These are phyloP conservation scores for Lasioglossum morio DNA, from an alignment of 2,888 invertebrate species.

Conservation along the genomic window DNA sequence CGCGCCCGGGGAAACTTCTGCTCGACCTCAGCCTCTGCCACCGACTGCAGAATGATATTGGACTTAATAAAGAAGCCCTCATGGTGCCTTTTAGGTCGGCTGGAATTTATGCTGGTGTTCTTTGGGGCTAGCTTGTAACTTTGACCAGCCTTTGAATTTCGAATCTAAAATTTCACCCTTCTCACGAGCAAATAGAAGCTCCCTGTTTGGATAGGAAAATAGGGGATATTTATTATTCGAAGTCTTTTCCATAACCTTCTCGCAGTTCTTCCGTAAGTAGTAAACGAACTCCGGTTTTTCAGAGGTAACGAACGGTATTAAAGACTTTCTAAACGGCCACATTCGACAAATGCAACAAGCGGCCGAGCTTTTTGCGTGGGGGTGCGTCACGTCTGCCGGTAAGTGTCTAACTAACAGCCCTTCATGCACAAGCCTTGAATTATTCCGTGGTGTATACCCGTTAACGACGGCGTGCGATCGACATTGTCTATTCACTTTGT, in stretches of 20 bases:
- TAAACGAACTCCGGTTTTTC: not conserved
- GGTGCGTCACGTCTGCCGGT: too few species aligned
- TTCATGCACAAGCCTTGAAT: not conserved
- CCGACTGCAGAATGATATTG: conserved; percentile 1
- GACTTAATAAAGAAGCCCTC: conserved; percentile 27
- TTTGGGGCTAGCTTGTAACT: not conserved
- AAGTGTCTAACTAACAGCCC: not conserved
- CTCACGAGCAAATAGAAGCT: too few species aligned
- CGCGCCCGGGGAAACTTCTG: not conserved
- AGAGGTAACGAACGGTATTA: too few species aligned
- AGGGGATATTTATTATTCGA: not conserved
- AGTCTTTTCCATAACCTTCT: not conserved
- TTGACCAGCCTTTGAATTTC: not conserved
- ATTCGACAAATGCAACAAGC: not conserved
- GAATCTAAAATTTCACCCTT: not conserved
- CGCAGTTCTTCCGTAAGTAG: not conserved
- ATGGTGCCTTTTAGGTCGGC: not conserved
- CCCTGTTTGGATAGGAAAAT: not conserved
- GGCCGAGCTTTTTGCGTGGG: not conserved
- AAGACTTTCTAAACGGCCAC: too few species aligned
- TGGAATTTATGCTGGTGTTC: not conserved
- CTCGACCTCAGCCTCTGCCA: not conserved
- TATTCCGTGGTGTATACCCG: not conserved
- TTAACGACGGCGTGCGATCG: conserved; percentile 2
- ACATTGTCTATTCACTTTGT: conserved; percentile 1